Percentiles rank a stretch among this genome's conserved stretches.
These are phyloP conservation scores for Lepisosteus osseus DNA, from an alignment of 2,113 vertebrate genomes.

Conservation along the genomic window DNA sequence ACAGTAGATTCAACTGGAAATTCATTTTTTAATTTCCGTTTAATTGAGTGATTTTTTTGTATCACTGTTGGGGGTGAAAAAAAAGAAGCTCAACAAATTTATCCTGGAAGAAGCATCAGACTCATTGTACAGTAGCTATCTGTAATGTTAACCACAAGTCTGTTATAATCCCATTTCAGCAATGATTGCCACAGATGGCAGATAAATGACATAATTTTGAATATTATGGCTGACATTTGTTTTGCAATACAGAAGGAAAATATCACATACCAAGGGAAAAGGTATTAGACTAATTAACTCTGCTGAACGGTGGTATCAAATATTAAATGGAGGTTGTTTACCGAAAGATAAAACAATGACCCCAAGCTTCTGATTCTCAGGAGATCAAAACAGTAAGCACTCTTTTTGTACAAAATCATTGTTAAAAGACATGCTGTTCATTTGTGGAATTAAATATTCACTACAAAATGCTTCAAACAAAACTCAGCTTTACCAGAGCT, in stretches of 20 bases:
- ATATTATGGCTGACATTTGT: slow-evolving; percentile 9
- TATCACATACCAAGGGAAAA: background rate
- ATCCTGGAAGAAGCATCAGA: background rate
- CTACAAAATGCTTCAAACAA: too few species aligned
- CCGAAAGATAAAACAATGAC: background rate
- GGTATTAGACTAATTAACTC: background rate
- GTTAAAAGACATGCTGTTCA: too few species aligned
- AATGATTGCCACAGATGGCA: background rate
- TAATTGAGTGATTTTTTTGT: too few species aligned
- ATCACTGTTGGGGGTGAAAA: too few species aligned
- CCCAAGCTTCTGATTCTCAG: too few species aligned
- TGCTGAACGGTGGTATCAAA: background rate
- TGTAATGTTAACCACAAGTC: background rate
- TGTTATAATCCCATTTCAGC: background rate
- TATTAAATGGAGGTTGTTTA: background rate
- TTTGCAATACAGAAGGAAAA: background rate
- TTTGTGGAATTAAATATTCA: too few species aligned
- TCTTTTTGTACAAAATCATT: too few species aligned
- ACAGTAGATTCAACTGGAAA: too few species aligned
- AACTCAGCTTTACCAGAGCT: too few species aligned
- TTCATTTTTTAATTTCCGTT: too few species aligned
- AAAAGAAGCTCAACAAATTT: too few species aligned
- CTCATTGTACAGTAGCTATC: too few species aligned
- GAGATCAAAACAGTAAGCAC: background rate
- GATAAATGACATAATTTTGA: background rate